A percentile compares a stretch with the other conserved stretches of the same genome.
phyloP scores from a whole-genome alignment of 2,113 vertebrate species.

The Herpailurus yagouaroundi region DNA sequence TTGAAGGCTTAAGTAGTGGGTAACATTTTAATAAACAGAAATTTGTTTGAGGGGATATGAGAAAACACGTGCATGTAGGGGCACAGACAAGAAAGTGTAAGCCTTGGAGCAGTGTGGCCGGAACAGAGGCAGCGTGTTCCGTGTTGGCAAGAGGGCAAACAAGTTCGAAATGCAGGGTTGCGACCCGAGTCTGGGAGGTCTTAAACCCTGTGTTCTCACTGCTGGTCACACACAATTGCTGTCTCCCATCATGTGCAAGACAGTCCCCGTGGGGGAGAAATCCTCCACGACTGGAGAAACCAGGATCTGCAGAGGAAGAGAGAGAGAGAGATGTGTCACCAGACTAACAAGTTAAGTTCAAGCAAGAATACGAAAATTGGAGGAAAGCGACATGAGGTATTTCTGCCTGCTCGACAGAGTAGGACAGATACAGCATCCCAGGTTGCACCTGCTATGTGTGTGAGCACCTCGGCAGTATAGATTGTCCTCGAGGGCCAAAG shows the following conservation, averaged over 20 bases:
- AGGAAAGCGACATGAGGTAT: background rate
- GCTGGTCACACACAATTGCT: rapidly evolving
- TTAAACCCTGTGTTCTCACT: background rate
- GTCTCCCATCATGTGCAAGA: background rate
- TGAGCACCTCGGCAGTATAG: rapidly evolving
- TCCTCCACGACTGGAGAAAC: too few relatives aligned
- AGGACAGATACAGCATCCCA: background rate
- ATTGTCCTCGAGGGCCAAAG: rapidly evolving
- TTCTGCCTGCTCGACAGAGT: rapidly evolving
- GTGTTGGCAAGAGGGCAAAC: rapidly evolving
- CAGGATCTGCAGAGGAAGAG: background rate
- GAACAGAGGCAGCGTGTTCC: rapidly evolving
- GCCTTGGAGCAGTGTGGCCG: rapidly evolving
- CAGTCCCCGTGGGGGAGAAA: too few relatives aligned
- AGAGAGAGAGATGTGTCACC: rapidly evolving
- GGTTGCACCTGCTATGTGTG: rapidly evolving
- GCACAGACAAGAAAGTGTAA: rapidly evolving
- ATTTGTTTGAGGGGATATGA: background rate
- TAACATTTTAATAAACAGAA: background rate
- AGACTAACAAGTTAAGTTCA: background rate
- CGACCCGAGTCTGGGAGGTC: rapidly evolving
- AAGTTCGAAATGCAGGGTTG: background rate
- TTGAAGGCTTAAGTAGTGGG: background rate
- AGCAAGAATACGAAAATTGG: background rate
- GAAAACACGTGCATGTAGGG: background rate